Evolutionary conservation across 2,888 invertebrate genomes (phyloP).

Genomic region (Lepetodrilus schrolli): DNA sequence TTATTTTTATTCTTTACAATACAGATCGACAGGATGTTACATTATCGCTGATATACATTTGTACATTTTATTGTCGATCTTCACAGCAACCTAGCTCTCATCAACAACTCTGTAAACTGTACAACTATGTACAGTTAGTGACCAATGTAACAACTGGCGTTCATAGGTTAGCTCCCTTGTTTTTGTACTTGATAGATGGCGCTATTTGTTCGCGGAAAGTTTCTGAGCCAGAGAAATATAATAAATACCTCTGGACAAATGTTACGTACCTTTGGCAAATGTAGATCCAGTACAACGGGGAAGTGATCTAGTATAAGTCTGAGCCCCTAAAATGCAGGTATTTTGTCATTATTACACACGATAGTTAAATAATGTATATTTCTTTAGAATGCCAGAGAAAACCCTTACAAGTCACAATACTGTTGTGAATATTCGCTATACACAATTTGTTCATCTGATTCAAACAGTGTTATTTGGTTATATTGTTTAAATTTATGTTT

Average conservation of each 20-base stretch:
- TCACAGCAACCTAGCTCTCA: neutral
- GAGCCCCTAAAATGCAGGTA: conserved; percentile 16
- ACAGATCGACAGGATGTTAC: neutral
- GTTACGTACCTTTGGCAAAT: conserved; percentile 8
- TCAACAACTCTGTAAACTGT: neutral
- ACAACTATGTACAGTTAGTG: neutral
- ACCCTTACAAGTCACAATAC: conserved; percentile 11
- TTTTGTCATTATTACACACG: conserved; percentile 19
- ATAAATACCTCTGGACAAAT: too few species aligned
- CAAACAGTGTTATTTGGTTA: conserved; percentile 15
- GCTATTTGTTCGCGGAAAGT: neutral
- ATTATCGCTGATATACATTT: neutral
- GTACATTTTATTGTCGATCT: neutral
- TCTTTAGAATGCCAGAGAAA: neutral
- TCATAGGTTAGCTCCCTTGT: conserved; percentile 20
- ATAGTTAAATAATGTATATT: conserved; percentile 16
- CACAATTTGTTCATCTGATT: neutral
- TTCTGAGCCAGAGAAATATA: neutral
- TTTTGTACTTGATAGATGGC: neutral
- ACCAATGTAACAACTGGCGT: neutral
- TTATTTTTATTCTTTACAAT: neutral
- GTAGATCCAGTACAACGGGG: neutral
- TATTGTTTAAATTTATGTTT: neutral
- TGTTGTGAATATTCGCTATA: neutral
- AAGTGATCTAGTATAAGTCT: neutral